These are phyloP conservation scores for Luehdorfia chinensis DNA, from an alignment of 1,140 invertebrate genomes.

Conservation along the genomic window DNA sequence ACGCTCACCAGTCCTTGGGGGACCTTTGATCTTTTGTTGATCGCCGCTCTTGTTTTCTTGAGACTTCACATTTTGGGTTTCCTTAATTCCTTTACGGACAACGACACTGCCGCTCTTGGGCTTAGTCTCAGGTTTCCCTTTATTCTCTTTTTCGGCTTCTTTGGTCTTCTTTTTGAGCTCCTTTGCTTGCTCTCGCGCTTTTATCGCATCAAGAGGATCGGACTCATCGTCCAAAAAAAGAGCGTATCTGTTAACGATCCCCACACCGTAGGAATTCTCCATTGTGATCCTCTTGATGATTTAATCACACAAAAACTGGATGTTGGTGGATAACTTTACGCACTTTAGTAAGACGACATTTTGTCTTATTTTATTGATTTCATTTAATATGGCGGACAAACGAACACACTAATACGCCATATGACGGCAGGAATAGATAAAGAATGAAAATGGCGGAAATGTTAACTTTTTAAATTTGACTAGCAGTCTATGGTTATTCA, in stretches of 20 bases:
- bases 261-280: conserved; percentile 96
- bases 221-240: conserved; percentile 92
- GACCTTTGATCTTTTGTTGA: conserved; percentile 75
- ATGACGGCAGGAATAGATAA: conserved; percentile 75
- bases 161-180: conserved; percentile 90
- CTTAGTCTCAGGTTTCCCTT: conserved; percentile 81
- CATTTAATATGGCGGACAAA: conserved; percentile 76
- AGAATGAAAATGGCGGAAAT: conserved; percentile 63
- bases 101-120: conserved; percentile 76
- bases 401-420: conserved; percentile 73
- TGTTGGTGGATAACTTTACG: conserved; percentile 73
- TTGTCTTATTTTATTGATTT: conserved; percentile 77
- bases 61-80: conserved; percentile 82
- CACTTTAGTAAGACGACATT: conserved; percentile 74
- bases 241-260: conserved; percentile 94
- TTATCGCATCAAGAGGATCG: conserved; percentile 92
- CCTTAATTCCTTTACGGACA: conserved; percentile 82
- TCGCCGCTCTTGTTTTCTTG: conserved; percentile 82
- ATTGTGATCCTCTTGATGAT: conserved; percentile 80
- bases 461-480: conserved; percentile 24
- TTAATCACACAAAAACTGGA: conserved; percentile 74
- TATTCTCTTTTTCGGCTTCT: conserved; percentile 92
- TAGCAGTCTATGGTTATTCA: conserved; percentile 26
- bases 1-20: conserved; percentile 53
- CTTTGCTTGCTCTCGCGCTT: conserved; percentile 87